These are phyloP conservation scores for Cyanocitta stelleri DNA, from an alignment of 2,113 vertebrate genomes.

Conservation along the genomic window DNA sequence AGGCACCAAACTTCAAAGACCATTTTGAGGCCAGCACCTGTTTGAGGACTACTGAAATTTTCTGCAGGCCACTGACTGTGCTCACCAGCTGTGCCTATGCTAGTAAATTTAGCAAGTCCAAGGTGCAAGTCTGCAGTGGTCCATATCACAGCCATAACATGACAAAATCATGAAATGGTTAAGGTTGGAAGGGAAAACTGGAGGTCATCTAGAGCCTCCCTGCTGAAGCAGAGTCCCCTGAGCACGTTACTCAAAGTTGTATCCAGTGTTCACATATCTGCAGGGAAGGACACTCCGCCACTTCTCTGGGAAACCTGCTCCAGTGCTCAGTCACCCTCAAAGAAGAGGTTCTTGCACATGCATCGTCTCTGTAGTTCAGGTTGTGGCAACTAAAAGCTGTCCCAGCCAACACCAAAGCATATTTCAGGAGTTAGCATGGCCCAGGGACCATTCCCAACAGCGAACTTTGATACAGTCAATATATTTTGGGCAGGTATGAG, in stretches of 20 bases:
- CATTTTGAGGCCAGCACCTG: not conserved
- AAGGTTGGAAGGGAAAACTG: not conserved
- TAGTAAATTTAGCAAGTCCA: not conserved
- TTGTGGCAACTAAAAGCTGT: not conserved
- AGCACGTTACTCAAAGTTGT: accelerated
- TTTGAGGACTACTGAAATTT: not conserved
- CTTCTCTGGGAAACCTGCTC: not conserved
- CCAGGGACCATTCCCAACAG: not conserved
- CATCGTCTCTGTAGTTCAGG: not conserved
- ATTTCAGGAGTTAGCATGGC: not conserved
- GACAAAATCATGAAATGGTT: not conserved
- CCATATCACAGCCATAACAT: not conserved
- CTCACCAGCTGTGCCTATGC: accelerated
- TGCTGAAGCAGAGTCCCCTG: not conserved
- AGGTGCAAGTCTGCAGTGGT: not conserved
- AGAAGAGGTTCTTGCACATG: not conserved
- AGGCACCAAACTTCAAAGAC: not conserved
- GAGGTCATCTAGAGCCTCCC: not conserved
- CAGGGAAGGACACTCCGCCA: not conserved
- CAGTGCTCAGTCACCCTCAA: not conserved
- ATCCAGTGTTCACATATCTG: not conserved
- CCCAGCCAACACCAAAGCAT: not conserved
- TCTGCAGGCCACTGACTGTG: not conserved
- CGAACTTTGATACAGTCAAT: not conserved
- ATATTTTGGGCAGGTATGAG: not conserved